A percentile compares a stretch with the other conserved stretches of the same genome.
Conservation (phyloP, 2,888 invertebrate species). For the Plebejus melissa region DNA sequence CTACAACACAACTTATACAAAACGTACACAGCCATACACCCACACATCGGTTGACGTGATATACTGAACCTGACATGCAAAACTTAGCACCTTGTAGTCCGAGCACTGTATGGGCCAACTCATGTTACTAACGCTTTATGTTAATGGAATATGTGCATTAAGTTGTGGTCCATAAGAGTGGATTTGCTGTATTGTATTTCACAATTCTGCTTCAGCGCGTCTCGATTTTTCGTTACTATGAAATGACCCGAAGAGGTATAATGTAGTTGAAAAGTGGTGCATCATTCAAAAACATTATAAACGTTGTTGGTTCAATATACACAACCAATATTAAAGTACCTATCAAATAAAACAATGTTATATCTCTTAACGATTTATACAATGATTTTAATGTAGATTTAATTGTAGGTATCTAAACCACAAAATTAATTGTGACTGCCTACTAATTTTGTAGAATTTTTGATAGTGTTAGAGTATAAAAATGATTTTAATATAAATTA, state of each 20-base stretch:
- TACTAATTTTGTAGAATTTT: not conserved
- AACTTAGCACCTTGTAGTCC: conserved; percentile 5
- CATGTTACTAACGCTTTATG: not conserved
- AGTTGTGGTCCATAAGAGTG: not conserved
- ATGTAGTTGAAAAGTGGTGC: conserved; percentile 9
- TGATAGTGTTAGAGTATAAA: not conserved
- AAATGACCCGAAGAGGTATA: not conserved
- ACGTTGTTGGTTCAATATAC: conserved; percentile 16
- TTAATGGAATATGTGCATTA: not conserved
- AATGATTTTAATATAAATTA: not conserved
- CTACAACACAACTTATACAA: not conserved
- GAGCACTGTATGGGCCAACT: not conserved
- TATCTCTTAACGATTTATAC: not conserved
- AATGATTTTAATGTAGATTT: not conserved
- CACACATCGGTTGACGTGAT: not conserved
- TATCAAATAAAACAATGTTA: conserved; percentile 13
- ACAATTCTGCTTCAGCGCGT: not conserved
- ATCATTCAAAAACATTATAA: not conserved
- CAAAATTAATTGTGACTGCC: not conserved
- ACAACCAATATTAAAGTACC: not conserved
- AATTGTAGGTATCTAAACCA: not conserved
- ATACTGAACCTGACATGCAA: conserved; percentile 18
- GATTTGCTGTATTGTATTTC: not conserved
- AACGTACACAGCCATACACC: conserved; percentile 20
- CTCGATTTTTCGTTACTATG: not conserved